Evolutionary conservation across 2,888 invertebrate genomes (phyloP).

Genomic region (Axea sp.): DNA sequence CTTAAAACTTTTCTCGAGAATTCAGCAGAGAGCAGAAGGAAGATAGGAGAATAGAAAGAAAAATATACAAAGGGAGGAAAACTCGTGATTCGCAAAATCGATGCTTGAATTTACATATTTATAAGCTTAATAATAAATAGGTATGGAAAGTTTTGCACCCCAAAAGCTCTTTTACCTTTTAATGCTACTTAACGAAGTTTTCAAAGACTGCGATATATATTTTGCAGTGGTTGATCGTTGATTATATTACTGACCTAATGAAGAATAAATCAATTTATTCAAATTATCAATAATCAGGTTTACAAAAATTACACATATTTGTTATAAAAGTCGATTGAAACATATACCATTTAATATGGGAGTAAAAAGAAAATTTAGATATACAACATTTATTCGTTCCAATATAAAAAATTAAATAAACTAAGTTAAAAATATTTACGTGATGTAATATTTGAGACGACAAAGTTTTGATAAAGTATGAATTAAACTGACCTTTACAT

Average conservation of each 20-base stretch:
- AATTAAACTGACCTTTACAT: too few species aligned
- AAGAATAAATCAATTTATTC: conserved; percentile 44
- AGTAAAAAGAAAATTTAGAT: background rate
- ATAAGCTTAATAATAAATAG: conserved; percentile 68
- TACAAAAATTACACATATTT: background rate
- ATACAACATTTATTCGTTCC: too few species aligned
- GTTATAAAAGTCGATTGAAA: background rate
- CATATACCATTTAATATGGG: too few species aligned
- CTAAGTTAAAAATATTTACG: too few species aligned
- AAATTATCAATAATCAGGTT: conserved; percentile 23
- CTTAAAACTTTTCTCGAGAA: conserved; percentile 54
- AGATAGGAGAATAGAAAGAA: background rate
- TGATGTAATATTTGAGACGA: too few species aligned
- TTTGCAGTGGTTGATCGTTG: conserved; percentile 23
- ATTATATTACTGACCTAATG: conserved; percentile 55
- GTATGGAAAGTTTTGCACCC: conserved; percentile 45
- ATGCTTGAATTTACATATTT: conserved; percentile 67
- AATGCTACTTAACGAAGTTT: conserved; percentile 22
- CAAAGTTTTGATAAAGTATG: too few species aligned
- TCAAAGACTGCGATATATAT: conserved; percentile 20
- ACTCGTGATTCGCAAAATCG: conserved; percentile 58
- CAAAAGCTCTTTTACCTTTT: conserved; percentile 48
- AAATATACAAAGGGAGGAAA: conserved; percentile 1
- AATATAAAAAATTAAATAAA: too few species aligned
- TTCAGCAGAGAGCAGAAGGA: conserved; percentile 1